Conservation (phyloP, 2,113 vertebrate species). For the Ailuropoda melanoleuca region DNA sequence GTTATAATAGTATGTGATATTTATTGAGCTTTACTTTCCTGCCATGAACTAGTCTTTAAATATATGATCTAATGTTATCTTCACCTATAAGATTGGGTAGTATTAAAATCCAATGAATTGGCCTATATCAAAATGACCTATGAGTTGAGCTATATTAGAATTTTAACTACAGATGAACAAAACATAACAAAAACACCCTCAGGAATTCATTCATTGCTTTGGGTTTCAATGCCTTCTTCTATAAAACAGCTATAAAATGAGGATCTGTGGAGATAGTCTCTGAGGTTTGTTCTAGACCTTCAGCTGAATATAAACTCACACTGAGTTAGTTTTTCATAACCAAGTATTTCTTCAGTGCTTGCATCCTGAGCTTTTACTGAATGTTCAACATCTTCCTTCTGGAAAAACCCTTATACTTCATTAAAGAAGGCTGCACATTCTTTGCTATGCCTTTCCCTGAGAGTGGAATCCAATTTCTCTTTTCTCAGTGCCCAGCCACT, state of each 20-base stretch:
- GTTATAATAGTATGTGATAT: not conserved
- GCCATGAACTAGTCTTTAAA: not conserved
- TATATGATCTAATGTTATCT: not conserved
- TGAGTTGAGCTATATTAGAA: not conserved
- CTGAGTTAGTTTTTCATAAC: not conserved
- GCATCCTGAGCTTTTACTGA: not conserved
- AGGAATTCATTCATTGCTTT: not conserved
- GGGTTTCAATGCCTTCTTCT: not conserved
- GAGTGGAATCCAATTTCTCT: not conserved
- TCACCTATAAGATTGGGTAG: not conserved
- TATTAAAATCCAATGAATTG: not conserved
- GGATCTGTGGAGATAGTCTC: not conserved
- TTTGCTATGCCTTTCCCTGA: not conserved
- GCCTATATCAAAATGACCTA: not conserved
- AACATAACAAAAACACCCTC: not conserved
- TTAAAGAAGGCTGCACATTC: not conserved
- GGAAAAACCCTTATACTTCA: not conserved
- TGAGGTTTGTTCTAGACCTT: not conserved
- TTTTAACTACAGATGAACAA: not conserved
- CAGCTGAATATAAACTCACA: not conserved
- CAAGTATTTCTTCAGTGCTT: not conserved
- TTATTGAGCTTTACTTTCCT: not conserved
- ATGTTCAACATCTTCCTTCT: not conserved
- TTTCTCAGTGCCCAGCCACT: not conserved
- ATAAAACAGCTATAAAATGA: not conserved